These are phyloP conservation scores for Haemorhous mexicanus DNA, from an alignment of 2,113 vertebrate genomes.

Conservation along the genomic window DNA sequence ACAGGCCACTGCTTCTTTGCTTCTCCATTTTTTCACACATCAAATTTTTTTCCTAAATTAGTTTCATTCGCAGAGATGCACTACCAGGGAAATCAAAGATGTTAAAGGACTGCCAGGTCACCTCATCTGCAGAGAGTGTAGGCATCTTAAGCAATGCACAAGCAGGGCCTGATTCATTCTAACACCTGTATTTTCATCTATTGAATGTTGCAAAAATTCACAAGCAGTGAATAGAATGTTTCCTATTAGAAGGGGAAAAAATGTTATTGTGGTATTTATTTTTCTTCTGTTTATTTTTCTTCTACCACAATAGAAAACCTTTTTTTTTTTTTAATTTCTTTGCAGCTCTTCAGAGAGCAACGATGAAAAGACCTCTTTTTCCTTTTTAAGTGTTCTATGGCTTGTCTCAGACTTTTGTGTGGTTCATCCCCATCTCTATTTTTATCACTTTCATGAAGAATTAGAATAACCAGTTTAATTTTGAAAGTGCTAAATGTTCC, in stretches of 20 bases:
- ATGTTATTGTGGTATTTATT: neutral
- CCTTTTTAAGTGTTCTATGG: neutral
- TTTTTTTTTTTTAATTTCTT: neutral
- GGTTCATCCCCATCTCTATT: neutral
- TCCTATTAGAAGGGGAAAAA: fast-evolving
- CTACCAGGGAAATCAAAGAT: neutral
- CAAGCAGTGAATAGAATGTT: neutral
- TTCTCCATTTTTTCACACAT: neutral
- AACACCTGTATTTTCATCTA: neutral
- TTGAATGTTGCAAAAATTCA: neutral
- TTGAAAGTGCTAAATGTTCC: neutral
- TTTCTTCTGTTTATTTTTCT: neutral
- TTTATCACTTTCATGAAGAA: neutral
- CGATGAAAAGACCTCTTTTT: neutral
- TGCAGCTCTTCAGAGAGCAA: neutral
- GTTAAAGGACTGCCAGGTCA: neutral
- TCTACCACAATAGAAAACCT: neutral
- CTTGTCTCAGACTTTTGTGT: neutral
- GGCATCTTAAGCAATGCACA: neutral
- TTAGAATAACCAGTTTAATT: conserved; percentile 6
- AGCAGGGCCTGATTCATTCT: neutral
- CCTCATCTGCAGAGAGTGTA: neutral
- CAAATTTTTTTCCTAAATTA: neutral
- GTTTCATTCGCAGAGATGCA: neutral
- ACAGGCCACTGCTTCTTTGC: neutral